Evolutionary conservation across 2,797 vertebrate genomes (phyloP).

Genomic region (Rachycentron canadum): DNA sequence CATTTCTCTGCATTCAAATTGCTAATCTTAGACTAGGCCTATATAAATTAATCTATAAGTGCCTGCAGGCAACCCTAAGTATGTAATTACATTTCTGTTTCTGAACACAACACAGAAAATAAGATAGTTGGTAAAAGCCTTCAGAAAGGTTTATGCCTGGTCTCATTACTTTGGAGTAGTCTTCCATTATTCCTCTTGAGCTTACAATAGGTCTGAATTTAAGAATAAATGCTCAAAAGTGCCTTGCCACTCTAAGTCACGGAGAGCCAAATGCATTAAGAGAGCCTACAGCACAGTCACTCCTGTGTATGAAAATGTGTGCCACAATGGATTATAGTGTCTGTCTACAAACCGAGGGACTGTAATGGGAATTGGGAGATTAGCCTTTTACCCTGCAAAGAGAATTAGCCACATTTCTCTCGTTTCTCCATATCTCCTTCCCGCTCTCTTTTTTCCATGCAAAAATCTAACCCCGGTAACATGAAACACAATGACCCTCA

Average conservation of each 20-base stretch:
- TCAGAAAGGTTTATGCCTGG: conserved; percentile 19
- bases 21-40: background rate
- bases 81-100: conserved; percentile 9
- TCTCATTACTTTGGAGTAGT: conserved; percentile 27
- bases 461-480: conserved; percentile 40
- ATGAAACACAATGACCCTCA: conserved; percentile 43
- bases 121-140: conserved; percentile 20
- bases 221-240: conserved; percentile 36
- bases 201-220: conserved; percentile 39
- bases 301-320: conserved; percentile 53
- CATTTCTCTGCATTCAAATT: conserved; percentile 1
- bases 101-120: conserved; percentile 1
- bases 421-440: conserved; percentile 23
- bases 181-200: conserved; percentile 31
- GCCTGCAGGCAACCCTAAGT: background rate
- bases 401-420: conserved; percentile 54
- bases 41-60: conserved; percentile 4
- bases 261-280: conserved; percentile 35
- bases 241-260: conserved; percentile 40
- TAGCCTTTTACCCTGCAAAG: conserved; percentile 65
- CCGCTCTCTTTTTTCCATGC: background rate
- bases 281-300: conserved; percentile 12
- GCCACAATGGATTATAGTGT: conserved; percentile 60
- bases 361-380: conserved; percentile 63
- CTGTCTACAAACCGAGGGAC: conserved; percentile 42